These are phyloP conservation scores for Drosophila stalkeri DNA, from an alignment of 2,888 invertebrate species.

Conservation along the genomic window DNA sequence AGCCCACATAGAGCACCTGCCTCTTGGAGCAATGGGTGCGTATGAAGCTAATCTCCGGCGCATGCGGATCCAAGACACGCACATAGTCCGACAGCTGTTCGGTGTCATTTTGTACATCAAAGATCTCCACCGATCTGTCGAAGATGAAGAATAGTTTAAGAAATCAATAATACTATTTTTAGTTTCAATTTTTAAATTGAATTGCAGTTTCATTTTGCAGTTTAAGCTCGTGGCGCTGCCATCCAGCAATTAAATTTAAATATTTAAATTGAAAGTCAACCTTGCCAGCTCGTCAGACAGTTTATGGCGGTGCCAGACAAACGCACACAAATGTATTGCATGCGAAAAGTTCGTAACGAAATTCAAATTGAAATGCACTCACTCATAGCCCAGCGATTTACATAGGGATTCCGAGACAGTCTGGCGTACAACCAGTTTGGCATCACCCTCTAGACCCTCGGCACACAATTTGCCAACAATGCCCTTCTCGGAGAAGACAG, in stretches of 20 bases:
- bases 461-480: conserved; percentile 92
- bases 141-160: background rate
- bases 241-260: background rate
- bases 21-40: conserved; percentile 91
- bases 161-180: background rate
- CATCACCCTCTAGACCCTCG: conserved; percentile 89
- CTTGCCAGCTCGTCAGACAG: background rate
- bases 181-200: background rate
- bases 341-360: background rate
- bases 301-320: conserved; percentile 1
- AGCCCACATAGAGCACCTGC: conserved; percentile 92
- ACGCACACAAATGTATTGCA: background rate
- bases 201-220: no score
- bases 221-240: background rate
- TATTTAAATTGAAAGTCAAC: background rate
- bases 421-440: conserved; percentile 86
- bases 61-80: conserved; percentile 92
- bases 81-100: conserved; percentile 89
- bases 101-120: conserved; percentile 88
- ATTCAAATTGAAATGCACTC: conserved; percentile 76
- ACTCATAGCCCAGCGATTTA: conserved; percentile 91
- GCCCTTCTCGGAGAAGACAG: conserved; percentile 94
- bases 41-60: conserved; percentile 92
- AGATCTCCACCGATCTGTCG: conserved; percentile 88
- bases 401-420: conserved; percentile 93